Base-by-base conservation (phyloP, 2,888 invertebrate genomes). In the Fragum sueziense region DNA sequence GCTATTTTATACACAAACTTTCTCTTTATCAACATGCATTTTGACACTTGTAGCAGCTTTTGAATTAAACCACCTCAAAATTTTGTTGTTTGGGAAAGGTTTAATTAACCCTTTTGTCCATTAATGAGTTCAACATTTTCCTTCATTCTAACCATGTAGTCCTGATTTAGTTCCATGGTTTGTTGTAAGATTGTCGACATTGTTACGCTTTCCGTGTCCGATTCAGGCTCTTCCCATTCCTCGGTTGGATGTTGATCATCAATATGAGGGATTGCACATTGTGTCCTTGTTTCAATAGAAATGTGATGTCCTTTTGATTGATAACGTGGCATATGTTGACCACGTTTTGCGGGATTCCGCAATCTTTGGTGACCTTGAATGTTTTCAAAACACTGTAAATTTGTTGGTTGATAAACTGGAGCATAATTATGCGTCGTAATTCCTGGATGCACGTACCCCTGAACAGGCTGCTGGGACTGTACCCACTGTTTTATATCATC, bases 181-280 rank as follows among this genome's bases (percentile, higher is more conserved):
- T 65, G 65, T 65, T 65, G 37, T 33, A 65, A 25, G 14, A 65
- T 41, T 33, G 65, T 41, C 20, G 65, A 65, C 65, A 65, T 65
- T 7, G 65, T 41, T 7, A 65, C 65, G 41, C 65, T 65, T 14
- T 65, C 65, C 11, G n/a, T 65, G 65, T 65, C 65, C 1, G 65
- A 65, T 9, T 65, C 65, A 17, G 65, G 65, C n/a, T n/a, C 65
- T 25, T 65, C 65, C 65, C 65, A 65, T 1, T 65, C 65, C 0
- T 31, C 33, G 20, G 14, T 47, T 47, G 14, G 47, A 47, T 14
- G 47, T 47, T 20, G 17, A 47, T 47, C n/a, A n/a, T 47, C 47
- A 3, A n/a, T 9, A 14, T 47, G 47, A 20, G 47, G n/a, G n/a
- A 47, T 47, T 14, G 7, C 47, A 47, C 47, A 47, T 3, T 47